phyloP scores from a whole-genome alignment of 2,113 vertebrate genomes.

The Hydrolagus affinis region DNA sequence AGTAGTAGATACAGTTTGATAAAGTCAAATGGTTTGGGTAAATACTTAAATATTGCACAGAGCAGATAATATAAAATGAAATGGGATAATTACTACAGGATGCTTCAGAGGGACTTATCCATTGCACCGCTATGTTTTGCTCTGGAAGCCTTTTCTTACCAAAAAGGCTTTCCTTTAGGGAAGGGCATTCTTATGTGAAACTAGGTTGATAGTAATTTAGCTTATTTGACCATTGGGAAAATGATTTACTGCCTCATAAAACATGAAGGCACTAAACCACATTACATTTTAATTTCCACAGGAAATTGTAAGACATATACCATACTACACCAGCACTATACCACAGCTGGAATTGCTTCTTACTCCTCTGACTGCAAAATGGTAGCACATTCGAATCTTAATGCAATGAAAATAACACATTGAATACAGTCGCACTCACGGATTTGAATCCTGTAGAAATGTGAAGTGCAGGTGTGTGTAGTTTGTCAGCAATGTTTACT shows the following conservation, averaged over 20 bases:
- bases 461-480: background rate
- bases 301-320: background rate
- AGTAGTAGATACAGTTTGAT: background rate
- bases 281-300: background rate
- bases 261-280: background rate
- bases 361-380: background rate
- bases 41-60: background rate
- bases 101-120: background rate
- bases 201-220: background rate
- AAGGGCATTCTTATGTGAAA: conserved; percentile 1
- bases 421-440: background rate
- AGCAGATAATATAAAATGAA: background rate
- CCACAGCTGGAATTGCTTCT: too few species aligned
- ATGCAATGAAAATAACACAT: background rate
- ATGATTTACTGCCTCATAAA: conserved; percentile 22
- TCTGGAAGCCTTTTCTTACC: background rate
- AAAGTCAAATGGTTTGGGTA: background rate
- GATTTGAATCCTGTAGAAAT: background rate
- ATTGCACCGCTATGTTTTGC: conserved; percentile 1
- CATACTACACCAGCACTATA: background rate
- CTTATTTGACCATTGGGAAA: conserved; percentile 5
- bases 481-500: too few species aligned
- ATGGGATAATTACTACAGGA: background rate
- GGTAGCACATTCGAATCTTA: background rate
- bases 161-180: background rate